These are phyloP conservation scores for Anarrhichthys ocellatus DNA, from an alignment of 2,113 vertebrate genomes.

Conservation along the genomic window DNA sequence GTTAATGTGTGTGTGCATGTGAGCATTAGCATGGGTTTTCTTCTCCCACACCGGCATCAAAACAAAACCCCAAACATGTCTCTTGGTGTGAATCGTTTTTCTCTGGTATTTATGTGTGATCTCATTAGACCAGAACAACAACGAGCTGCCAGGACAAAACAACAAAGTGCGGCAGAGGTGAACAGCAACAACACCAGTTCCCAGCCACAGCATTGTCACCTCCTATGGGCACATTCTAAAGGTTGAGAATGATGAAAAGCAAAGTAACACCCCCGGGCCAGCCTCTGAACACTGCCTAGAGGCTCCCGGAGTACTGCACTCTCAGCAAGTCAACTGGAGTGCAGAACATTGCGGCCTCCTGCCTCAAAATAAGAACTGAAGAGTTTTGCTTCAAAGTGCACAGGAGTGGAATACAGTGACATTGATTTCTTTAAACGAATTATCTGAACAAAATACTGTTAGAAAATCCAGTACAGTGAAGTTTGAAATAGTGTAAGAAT, in stretches of 20 bases:
- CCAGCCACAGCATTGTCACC: slow-evolving; percentile 52
- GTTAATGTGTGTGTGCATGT: background rate
- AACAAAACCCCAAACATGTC: slow-evolving; percentile 1
- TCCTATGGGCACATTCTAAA: slow-evolving; percentile 70
- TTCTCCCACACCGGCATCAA: background rate
- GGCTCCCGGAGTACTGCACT: slow-evolving; percentile 63
- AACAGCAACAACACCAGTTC: slow-evolving; percentile 40
- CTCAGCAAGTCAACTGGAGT: slow-evolving; percentile 74
- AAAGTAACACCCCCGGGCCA: slow-evolving; percentile 71
- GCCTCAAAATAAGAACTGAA: slow-evolving; percentile 30
- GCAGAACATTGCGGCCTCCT: slow-evolving; percentile 38
- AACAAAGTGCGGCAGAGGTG: slow-evolving; percentile 44
- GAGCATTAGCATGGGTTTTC: background rate
- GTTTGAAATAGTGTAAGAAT: background rate
- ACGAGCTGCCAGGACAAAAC: slow-evolving; percentile 38
- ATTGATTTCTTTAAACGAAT: background rate
- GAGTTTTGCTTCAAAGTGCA: slow-evolving; percentile 39
- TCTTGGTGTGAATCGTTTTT: slow-evolving; percentile 21
- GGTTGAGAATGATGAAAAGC: slow-evolving; percentile 77
- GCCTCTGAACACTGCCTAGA: slow-evolving; percentile 71
- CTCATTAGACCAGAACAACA: slow-evolving; percentile 50
- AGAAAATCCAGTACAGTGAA: background rate
- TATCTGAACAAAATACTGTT: background rate
- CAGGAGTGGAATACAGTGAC: background rate
- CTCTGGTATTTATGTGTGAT: slow-evolving; percentile 41